Evolutionary conservation across 1,140 invertebrate genomes (phyloP).

Genomic region (Eufriesea mexicana): DNA sequence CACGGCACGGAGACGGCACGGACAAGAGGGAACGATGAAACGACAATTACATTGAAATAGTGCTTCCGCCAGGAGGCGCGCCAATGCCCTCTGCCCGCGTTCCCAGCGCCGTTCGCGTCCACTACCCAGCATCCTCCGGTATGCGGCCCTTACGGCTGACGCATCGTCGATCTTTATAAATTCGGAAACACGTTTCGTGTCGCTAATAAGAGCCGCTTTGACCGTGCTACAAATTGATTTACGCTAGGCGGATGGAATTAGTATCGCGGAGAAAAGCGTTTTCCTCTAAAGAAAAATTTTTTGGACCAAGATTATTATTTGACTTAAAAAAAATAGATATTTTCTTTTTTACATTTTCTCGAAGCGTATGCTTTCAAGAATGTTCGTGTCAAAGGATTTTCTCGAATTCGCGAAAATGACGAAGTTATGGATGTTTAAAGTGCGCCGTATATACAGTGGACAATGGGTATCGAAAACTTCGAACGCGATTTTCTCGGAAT

Average conservation of each 20-base stretch:
- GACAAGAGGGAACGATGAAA: constrained; percentile 67
- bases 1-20: constrained; percentile 57
- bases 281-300: no score
- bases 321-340: no score
- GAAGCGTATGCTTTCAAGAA: no score
- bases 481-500: no score
- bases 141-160: constrained; percentile 6
- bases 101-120: constrained; percentile 17
- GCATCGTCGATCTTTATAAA: constrained; percentile 19
- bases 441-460: no score
- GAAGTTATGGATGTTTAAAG: no score
- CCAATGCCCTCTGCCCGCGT: constrained; percentile 48
- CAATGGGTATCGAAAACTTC: no score
- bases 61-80: constrained; percentile 69
- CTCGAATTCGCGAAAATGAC: no score
- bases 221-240: constrained; percentile 21
- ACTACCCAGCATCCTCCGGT: neutral
- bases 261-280: neutral
- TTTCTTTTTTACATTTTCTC: no score
- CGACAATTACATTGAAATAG: constrained; percentile 76
- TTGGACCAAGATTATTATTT: no score
- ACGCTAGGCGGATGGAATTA: neutral
- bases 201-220: constrained; percentile 1
- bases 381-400: no score
- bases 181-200: constrained; percentile 14